phyloP scores from a whole-genome alignment of 2,888 invertebrate species.

The Palloptera scutellata region DNA sequence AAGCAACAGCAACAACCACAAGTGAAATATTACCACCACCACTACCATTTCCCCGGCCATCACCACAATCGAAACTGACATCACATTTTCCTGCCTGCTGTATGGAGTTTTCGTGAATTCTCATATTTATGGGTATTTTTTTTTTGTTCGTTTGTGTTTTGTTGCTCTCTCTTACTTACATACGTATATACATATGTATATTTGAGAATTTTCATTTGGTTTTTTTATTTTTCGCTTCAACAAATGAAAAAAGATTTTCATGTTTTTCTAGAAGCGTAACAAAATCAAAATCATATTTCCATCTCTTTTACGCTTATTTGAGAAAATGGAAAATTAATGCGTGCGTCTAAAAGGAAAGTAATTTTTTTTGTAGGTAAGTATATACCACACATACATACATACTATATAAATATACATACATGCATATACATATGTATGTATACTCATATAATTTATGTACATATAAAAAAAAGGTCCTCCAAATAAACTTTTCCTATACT shows the following conservation, averaged over 20 bases:
- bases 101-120: slow-evolving; percentile 4
- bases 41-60: slow-evolving; percentile 4
- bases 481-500: too few relatives aligned
- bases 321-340: background rate
- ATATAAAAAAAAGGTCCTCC: background rate
- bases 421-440: background rate
- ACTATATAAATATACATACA: background rate
- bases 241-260: slow-evolving; percentile 6
- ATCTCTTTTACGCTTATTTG: background rate
- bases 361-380: background rate
- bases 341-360: background rate
- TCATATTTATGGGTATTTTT: slow-evolving; percentile 2
- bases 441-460: slow-evolving; percentile 1
- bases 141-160: slow-evolving; percentile 12
- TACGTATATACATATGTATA: background rate
- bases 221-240: too few relatives aligned
- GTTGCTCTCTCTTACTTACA: slow-evolving; percentile 16
- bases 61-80: slow-evolving; percentile 4
- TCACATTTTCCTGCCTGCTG: background rate
- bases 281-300: slow-evolving; percentile 5
- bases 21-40: slow-evolving; percentile 18
- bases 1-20: slow-evolving; percentile 24
- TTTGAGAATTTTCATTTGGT: background rate
- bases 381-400: background rate
- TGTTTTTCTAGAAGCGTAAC: slow-evolving; percentile 15